Base-by-base conservation (phyloP, 2,797 vertebrate species). In the Fringilla coelebs region DNA sequence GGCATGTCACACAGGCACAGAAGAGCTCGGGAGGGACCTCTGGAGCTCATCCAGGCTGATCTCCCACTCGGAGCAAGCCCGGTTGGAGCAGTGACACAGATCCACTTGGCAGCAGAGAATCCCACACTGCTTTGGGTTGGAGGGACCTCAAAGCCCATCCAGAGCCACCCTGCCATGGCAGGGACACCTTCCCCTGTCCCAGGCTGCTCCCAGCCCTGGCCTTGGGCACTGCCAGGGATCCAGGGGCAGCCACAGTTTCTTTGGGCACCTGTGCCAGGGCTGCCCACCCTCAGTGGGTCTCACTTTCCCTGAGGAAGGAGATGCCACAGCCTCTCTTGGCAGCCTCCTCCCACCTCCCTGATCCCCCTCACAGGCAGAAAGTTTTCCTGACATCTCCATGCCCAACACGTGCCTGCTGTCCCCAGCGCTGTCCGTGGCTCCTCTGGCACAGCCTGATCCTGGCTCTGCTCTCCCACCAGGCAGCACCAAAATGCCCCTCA, bases 161-260 rank as follows among this genome's bases (percentile, higher is more conserved):
- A 7, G 3, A 6, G 1, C 10, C 68, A 51, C 3, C 10, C 61
- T 66, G 29, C 24, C 24, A 15, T n/a, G 61, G 38, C 28, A 51
- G 58, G 51, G 45, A 34, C 46, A 40, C 20, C 29, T 88, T 1
- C 40, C 52, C 13, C 20, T 3, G 5, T 2, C 11, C n/a, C 52
- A 31, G 45, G 17, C 0, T 51, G 19, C 24, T 40, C n/a, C 52
- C 12, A 29, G 4, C 19, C 7, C 24, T 52, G 38, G 16, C 54
- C 40, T 46, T 2, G 61, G 46, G 0, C 60, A 52, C 29, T 40
- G 0, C n/a, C 46, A 60, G 68, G 26, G 14, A 29, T 38, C 15
- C 26, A 17, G 67, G 52, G 6, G 8, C n/a, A 58, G 17, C 45
- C 20, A 4, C 68, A 40, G 45, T 24, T n/a, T 0, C 38, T 38